Percentiles rank a stretch among this genome's conserved stretches.
Conservation (phyloP, 2,113 vertebrate genomes). For the Thermophis baileyi region DNA sequence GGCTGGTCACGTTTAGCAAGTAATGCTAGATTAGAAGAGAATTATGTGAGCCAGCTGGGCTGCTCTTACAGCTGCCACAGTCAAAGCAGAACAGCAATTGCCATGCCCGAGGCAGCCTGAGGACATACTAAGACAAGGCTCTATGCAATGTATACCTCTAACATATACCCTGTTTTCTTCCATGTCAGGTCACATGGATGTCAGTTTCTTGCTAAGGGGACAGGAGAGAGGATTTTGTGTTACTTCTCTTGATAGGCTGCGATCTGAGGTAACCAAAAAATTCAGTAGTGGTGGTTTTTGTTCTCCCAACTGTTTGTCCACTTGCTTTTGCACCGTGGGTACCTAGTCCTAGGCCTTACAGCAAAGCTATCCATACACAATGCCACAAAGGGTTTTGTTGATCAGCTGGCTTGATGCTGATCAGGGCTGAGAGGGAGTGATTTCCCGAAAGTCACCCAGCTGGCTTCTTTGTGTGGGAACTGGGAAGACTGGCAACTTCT, state of each 20-base stretch:
- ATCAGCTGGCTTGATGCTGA: background rate
- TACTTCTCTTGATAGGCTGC: background rate
- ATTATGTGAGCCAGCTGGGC: background rate
- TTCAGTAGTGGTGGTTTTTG: too few relatives aligned
- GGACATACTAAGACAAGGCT: background rate
- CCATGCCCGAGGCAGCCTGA: background rate
- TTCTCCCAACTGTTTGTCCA: background rate
- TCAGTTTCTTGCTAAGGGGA: background rate
- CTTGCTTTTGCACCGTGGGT: background rate
- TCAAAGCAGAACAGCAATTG: background rate
- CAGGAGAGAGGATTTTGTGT: background rate
- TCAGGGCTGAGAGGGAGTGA: background rate
- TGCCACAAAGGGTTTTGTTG: background rate
- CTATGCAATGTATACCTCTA: background rate
- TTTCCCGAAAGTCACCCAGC: background rate
- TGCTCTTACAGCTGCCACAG: background rate
- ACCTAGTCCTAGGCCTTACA: background rate
- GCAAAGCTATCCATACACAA: background rate
- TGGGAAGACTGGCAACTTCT: background rate
- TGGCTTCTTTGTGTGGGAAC: background rate
- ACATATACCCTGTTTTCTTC: background rate
- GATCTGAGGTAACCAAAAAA: background rate
- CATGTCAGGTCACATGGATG: background rate
- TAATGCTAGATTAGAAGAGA: background rate
- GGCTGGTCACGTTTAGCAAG: background rate